Evolutionary conservation across 2,797 vertebrate genomes (phyloP).

Genomic region (Taenioides sp.): DNA sequence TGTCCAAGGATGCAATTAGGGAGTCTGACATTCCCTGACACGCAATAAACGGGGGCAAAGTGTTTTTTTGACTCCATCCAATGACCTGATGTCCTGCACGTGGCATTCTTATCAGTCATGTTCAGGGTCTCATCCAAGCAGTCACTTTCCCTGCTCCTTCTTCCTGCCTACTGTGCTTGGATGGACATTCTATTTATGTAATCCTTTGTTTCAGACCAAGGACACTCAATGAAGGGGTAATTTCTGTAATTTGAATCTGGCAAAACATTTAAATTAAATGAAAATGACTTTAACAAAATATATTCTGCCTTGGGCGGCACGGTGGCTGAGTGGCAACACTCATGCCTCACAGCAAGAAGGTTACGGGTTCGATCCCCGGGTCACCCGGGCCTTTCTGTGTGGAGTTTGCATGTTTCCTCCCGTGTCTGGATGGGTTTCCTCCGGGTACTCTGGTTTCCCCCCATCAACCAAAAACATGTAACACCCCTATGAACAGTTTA

Average conservation of each 20-base stretch:
- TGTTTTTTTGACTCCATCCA: conserved; percentile 7
- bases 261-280: neutral
- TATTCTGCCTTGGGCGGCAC: no score
- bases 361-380: no score
- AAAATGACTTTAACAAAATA: neutral
- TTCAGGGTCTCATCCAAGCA: conserved; percentile 6
- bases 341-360: no score
- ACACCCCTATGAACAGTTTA: no score
- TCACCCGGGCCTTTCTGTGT: no score
- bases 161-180: neutral
- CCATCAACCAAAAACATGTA: no score
- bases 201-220: conserved; percentile 22
- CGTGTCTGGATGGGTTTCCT: no score
- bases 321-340: no score
- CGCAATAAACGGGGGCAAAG: conserved; percentile 20
- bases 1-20: conserved; percentile 21
- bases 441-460: no score
- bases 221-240: no score
- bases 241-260: neutral
- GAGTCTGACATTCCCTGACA: conserved; percentile 33
- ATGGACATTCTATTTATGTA: neutral
- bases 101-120: conserved; percentile 32
- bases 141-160: neutral
- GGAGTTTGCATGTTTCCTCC: no score
- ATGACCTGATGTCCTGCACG: conserved; percentile 12